Conservation (phyloP, 2,888 invertebrate genomes). For the Lobophora halterata region DNA sequence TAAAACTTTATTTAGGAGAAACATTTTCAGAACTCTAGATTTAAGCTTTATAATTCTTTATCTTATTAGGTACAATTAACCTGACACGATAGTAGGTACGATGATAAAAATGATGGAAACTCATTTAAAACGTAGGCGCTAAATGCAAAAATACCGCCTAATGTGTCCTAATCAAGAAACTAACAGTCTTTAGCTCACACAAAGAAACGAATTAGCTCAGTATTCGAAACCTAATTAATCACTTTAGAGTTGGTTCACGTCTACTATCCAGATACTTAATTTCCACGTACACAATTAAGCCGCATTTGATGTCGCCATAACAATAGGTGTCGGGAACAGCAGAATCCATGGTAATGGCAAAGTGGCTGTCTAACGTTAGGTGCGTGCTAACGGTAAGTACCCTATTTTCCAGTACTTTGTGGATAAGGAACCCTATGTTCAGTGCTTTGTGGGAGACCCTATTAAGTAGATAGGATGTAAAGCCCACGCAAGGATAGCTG, state of each 20-base stretch:
- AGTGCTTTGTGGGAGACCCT: too few relatives aligned
- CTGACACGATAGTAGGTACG: too few relatives aligned
- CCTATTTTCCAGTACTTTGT: conserved; percentile 29
- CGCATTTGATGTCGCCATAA: conserved; percentile 20
- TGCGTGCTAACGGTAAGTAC: conserved; percentile 32
- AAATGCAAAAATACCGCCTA: too few relatives aligned
- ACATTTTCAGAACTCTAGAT: conserved; percentile 5
- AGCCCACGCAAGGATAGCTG: conserved; percentile 21
- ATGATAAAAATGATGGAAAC: too few relatives aligned
- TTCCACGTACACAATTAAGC: conserved; percentile 12
- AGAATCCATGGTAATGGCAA: conserved; percentile 18
- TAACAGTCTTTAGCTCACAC: too few relatives aligned
- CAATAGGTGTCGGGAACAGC: conserved; percentile 30
- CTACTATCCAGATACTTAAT: conserved; percentile 4
- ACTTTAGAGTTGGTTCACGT: neutral
- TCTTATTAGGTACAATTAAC: too few relatives aligned
- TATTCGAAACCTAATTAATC: neutral
- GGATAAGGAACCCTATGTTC: conserved; percentile 17
- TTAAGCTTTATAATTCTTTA: conserved; percentile 12
- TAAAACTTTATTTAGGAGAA: conserved; percentile 18
- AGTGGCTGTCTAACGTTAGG: conserved; percentile 25
- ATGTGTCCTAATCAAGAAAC: too few relatives aligned
- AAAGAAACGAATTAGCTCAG: too few relatives aligned
- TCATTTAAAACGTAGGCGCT: too few relatives aligned
- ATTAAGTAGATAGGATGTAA: conserved; percentile 17